Base-by-base conservation (phyloP, 2,113 vertebrate species). In the Scolopax mira region DNA sequence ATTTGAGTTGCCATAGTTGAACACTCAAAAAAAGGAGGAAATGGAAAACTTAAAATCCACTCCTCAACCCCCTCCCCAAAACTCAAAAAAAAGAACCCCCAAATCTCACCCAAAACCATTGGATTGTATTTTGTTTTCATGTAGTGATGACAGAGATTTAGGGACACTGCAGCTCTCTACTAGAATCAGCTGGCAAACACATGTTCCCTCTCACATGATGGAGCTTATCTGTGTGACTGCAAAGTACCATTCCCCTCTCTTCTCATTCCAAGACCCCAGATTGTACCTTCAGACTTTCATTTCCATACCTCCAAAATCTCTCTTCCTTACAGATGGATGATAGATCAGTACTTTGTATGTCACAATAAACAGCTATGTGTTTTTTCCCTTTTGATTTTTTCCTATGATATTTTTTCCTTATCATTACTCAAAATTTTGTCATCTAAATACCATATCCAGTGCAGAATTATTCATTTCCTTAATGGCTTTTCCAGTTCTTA, bases 31-130 rank as follows among this genome's bases (percentile, higher is more conserved):
- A 27, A 46, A 19, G 3, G 33, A n/a, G 9, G 13, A 85, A 85
- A 44, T 27, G 5, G 9, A 46, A 83, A 75, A 48, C 12, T 33
- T 39, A 52, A 61, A 15, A 61, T 35, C 6, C 25, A 35, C 6
- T 37, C 5, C 22, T 46, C 3, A 18, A 42, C 13, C 13, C 41
- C 41, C 11, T 6, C 13, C 41, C 41, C 11, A 42, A 2, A 8
- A 16, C 14, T 4, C 11, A 5, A 14, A n/a, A n/a, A 64, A 4
- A 4, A 37, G 28, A 44, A 14, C 6, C 4, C 19, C 6, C 6
- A 39, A 31, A 11, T 3, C 17, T 2, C 21, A 18, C 28, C 19
- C 4, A 49, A 64, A 62, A 10, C 14, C 19, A 37, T 27, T 73
- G 10, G 9, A 21, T 22, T 72, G 11, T 42, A 37, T 49, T 42